These are phyloP conservation scores for Pipistrellus pipistrellus DNA, from an alignment of 2,797 vertebrate species.

Conservation along the genomic window DNA sequence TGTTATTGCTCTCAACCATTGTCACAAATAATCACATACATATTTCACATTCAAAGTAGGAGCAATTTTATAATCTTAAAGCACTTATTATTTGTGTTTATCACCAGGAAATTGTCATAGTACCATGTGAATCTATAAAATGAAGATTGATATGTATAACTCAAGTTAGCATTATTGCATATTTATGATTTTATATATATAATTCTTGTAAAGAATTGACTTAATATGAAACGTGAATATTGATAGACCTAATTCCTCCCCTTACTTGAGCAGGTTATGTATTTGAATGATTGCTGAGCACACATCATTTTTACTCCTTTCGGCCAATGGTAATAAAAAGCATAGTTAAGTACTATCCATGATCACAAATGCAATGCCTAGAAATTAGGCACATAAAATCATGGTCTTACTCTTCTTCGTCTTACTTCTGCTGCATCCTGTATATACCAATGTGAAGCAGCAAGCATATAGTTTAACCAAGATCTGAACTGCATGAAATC, in stretches of 20 bases:
- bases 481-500: constrained; percentile 20
- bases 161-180: neutral
- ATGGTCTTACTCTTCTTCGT: neutral
- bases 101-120: neutral
- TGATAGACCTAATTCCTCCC: neutral
- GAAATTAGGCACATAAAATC: neutral
- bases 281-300: neutral
- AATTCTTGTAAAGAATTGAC: neutral
- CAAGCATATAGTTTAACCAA: neutral
- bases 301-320: neutral
- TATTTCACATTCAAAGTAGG: constrained; percentile 6
- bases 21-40: neutral
- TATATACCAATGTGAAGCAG: neutral
- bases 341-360: neutral
- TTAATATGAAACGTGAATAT: neutral
- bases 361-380: neutral
- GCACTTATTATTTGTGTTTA: neutral
- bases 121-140: neutral
- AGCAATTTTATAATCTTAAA: neutral
- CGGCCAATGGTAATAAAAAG: neutral
- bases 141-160: neutral
- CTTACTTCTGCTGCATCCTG: neutral
- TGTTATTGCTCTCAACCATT: neutral
- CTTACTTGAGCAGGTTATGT: neutral
- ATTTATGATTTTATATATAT: constrained; percentile 8